These are phyloP conservation scores for Dicerorhinus sumatrensis DNA, from an alignment of 2,113 vertebrate genomes.

Conservation along the genomic window DNA sequence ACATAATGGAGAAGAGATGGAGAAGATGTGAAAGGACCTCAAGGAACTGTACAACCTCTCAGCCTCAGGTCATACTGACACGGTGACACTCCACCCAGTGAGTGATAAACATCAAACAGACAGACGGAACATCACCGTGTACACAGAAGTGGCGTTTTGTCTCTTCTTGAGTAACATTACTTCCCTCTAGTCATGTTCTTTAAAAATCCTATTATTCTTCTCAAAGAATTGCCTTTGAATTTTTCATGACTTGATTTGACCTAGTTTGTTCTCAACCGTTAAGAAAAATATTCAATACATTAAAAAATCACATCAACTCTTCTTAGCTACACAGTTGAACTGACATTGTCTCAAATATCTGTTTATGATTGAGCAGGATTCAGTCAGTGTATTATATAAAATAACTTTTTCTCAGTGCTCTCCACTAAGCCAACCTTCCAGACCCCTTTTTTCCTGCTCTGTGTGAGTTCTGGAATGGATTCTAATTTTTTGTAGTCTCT, in stretches of 20 bases:
- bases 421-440: neutral
- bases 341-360: neutral
- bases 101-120: neutral
- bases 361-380: neutral
- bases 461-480: neutral
- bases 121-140: neutral
- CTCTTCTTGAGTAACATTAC: neutral
- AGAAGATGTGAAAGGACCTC: neutral
- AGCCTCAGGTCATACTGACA: neutral
- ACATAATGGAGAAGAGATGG: neutral
- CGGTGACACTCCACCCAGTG: too few relatives aligned
- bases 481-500: neutral
- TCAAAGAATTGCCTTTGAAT: conserved; percentile 12
- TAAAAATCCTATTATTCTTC: neutral
- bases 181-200: neutral
- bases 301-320: neutral
- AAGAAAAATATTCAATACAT: neutral
- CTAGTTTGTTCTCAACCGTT: neutral
- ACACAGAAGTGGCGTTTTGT: neutral
- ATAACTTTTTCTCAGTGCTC: neutral
- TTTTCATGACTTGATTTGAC: neutral
- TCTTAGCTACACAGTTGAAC: neutral
- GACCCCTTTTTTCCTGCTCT: neutral
- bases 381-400: neutral
- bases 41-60: neutral